Conservation (phyloP, 2,888 invertebrate genomes). For the Oscheius sp. region DNA sequence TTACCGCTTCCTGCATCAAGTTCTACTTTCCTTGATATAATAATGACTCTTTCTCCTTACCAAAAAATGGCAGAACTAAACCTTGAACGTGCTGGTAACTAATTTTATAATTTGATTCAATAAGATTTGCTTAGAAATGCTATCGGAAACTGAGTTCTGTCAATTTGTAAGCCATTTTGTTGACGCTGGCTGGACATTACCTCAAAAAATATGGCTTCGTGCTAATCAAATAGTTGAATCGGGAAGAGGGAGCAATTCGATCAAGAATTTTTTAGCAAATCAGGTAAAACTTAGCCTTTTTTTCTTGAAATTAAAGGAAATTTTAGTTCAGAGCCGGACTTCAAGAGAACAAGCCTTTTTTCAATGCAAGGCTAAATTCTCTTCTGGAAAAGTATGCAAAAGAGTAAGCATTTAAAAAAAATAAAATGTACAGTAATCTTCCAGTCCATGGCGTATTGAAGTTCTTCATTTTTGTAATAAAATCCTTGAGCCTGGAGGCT, state of each 20-base stretch:
- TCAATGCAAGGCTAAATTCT: neutral
- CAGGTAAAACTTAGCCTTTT: neutral
- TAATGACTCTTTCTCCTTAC: neutral
- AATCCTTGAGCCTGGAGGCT: neutral
- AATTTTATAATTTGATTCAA: no score
- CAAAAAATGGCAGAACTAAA: neutral
- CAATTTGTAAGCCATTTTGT: neutral
- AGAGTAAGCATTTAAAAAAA: neutral
- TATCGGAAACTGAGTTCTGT: neutral
- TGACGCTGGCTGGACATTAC: conserved; percentile 1
- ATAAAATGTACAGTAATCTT: neutral
- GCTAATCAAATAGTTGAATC: conserved; percentile 3
- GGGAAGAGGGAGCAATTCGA: neutral
- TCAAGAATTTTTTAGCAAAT: neutral
- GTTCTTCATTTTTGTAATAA: neutral
- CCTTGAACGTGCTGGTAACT: neutral
- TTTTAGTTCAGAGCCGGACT: neutral
- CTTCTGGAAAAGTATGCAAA: conserved; percentile 6
- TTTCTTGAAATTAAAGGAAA: neutral
- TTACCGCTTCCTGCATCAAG: neutral
- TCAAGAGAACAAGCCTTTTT: conserved; percentile 1
- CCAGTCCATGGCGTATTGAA: conserved; percentile 1
- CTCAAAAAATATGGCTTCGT: neutral
- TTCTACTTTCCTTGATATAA: neutral
- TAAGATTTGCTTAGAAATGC: neutral